phyloP scores from a whole-genome alignment of 2,113 vertebrate genomes.

The Austrofundulus limnaeus region DNA sequence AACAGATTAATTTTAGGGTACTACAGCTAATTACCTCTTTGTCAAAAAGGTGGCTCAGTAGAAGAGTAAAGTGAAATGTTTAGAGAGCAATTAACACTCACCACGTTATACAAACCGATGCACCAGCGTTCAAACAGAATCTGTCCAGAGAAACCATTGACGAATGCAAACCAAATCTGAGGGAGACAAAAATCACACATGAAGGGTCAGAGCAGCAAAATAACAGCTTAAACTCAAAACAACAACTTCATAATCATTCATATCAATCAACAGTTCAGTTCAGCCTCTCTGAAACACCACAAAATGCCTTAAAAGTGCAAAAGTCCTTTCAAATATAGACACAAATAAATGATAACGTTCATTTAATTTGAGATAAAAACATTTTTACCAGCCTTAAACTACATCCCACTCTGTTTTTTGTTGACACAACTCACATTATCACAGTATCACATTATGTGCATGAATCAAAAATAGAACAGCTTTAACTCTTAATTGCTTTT shows the following conservation, averaged over 20 bases:
- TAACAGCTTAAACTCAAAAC: neutral
- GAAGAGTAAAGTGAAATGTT: conserved; percentile 39
- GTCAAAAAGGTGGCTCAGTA: conserved; percentile 41
- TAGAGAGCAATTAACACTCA: conserved; percentile 77
- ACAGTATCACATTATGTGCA: neutral
- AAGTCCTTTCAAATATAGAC: too few species aligned
- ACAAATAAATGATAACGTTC: conserved; percentile 23
- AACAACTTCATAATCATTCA: neutral
- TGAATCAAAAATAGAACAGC: conserved; percentile 14
- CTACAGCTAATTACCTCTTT: conserved; percentile 51
- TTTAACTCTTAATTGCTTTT: neutral
- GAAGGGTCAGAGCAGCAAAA: conserved; percentile 8
- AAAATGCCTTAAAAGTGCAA: too few species aligned
- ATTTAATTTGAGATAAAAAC: conserved; percentile 50
- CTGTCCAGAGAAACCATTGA: conserved; percentile 98
- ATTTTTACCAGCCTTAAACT: too few species aligned
- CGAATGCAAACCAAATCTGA: conserved; percentile 98
- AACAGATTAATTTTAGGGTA: conserved; percentile 58
- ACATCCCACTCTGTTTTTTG: neutral
- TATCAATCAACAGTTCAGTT: too few species aligned
- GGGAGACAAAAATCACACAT: conserved; percentile 49
- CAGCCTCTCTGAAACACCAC: conserved; percentile 10
- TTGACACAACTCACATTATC: conserved; percentile 7
- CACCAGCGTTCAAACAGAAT: conserved; percentile 99
- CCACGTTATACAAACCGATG: conserved; percentile 98